Conservation (phyloP, 2,888 invertebrate species). For the Coelopa pilipes region DNA sequence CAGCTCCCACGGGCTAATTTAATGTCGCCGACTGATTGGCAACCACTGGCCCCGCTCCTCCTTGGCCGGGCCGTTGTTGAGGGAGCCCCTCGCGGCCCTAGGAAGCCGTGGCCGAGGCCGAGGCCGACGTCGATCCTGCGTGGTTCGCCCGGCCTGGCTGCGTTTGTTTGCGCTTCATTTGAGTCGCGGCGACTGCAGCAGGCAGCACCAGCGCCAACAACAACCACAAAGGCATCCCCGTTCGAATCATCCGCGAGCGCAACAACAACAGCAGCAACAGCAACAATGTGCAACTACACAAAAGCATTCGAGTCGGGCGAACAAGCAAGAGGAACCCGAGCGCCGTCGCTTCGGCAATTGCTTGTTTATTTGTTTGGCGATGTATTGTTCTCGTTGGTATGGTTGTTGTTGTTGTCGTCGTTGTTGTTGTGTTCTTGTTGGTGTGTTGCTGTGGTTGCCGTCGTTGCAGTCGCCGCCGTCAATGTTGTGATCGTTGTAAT, state of each 20-base stretch:
- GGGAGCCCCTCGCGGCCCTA: no score
- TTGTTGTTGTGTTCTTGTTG: no score
- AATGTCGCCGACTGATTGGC: no score
- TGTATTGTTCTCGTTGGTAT: background rate
- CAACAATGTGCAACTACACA: conserved; percentile 46
- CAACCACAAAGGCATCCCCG: conserved; percentile 17
- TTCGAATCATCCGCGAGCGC: conserved; percentile 40
- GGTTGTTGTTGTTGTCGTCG: no score
- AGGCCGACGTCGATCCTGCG: background rate
- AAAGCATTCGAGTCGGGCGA: background rate
- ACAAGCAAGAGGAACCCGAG: background rate
- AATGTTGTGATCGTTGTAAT: no score
- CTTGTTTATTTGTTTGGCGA: conserved; percentile 23
- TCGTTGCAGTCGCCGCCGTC: background rate
- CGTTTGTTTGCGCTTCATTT: conserved; percentile 28
- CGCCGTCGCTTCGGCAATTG: background rate
- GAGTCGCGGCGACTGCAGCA: conserved; percentile 31
- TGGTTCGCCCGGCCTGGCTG: background rate
- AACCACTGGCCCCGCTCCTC: no score
- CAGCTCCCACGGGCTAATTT: no score
- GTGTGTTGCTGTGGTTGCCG: background rate
- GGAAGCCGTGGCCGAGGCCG: no score
- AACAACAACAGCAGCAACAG: conserved; percentile 50
- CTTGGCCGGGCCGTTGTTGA: no score
- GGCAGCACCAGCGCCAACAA: conserved; percentile 22